Base-by-base conservation (phyloP, 2,113 vertebrate species). In the Emydocephalus ijimae region DNA sequence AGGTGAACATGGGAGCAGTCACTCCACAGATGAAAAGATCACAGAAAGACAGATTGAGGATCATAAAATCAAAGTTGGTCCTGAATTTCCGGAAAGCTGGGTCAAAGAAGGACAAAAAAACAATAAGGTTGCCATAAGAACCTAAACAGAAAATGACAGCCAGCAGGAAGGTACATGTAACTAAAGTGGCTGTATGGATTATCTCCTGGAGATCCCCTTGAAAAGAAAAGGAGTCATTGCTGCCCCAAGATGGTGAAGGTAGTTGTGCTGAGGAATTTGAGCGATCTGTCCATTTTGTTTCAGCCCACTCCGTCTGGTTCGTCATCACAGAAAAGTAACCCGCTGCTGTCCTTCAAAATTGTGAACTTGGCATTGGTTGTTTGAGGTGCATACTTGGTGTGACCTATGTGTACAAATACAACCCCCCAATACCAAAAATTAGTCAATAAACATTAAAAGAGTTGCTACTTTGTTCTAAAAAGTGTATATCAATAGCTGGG, bases 51-150 rank as follows among this genome's bases (percentile, higher is more conserved):
- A 99, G 96, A 96, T 99, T 99, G 95, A 99, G 98, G 96, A 99
- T 98, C 99, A 99, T 99, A 96, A 99, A 99, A 96, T 99, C 99
- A 87, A 99, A 99, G 97, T 99, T 98, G 94, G 99, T 99, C 96
- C 99, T 98, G 96, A 99, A 99, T 96, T 99, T 99, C 94, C 99
- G 97, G 88, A 99, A 98, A 43, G 99, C 98, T 0, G 99, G 99
- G 94, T 99, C 99, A 3, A 99, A 99, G 96, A 99, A 99, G 61
- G 99, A 99, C 94, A 99, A 97, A 94, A 99, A 99, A 94, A 99
- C 99, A 91, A 99, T 98, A 18, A 99, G 97, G 96, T 99, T 99
- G 93, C 99, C 99, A 0, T 99, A 99, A 20, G 99, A 99, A 90
- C 99, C 99, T 95, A 99, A 95, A 95, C 98, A 98, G 97, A 99